These are phyloP conservation scores for Eretmochelys imbricata DNA, from an alignment of 2,113 vertebrate genomes.

Conservation along the genomic window DNA sequence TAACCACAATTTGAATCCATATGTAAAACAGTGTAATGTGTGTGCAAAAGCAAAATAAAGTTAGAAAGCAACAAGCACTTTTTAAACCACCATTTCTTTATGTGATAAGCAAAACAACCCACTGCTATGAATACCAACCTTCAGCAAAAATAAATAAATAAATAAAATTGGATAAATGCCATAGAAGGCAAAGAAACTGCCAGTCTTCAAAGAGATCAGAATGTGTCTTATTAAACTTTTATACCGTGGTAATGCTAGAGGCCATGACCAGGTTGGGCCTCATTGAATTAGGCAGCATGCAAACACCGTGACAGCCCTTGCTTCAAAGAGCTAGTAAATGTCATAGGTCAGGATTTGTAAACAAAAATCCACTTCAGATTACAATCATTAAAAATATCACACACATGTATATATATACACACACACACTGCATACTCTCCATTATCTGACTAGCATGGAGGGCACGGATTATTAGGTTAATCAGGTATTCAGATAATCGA, in stretches of 20 bases:
- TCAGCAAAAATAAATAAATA: neutral
- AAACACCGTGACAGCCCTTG: neutral
- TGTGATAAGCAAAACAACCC: neutral
- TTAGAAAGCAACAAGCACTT: neutral
- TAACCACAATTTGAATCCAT: too few relatives aligned
- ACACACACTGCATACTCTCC: too few relatives aligned
- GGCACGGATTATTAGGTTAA: too few relatives aligned
- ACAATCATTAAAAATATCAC: neutral
- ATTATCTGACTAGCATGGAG: too few relatives aligned
- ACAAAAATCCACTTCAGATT: neutral
- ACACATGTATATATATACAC: too few relatives aligned
- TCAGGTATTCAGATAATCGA: too few relatives aligned
- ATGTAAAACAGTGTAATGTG: too few relatives aligned
- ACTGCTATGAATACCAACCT: neutral
- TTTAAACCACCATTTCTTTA: neutral
- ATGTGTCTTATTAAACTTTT: too few relatives aligned
- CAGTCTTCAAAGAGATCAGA: neutral
- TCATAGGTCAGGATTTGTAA: neutral
- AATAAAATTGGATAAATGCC: neutral
- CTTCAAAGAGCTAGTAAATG: neutral
- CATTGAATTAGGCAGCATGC: neutral
- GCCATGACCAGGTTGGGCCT: neutral
- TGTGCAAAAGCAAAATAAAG: neutral
- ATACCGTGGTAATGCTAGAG: too few relatives aligned
- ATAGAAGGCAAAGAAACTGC: neutral